phyloP scores from a whole-genome alignment of 2,797 vertebrate genomes.

The Otus scops region DNA sequence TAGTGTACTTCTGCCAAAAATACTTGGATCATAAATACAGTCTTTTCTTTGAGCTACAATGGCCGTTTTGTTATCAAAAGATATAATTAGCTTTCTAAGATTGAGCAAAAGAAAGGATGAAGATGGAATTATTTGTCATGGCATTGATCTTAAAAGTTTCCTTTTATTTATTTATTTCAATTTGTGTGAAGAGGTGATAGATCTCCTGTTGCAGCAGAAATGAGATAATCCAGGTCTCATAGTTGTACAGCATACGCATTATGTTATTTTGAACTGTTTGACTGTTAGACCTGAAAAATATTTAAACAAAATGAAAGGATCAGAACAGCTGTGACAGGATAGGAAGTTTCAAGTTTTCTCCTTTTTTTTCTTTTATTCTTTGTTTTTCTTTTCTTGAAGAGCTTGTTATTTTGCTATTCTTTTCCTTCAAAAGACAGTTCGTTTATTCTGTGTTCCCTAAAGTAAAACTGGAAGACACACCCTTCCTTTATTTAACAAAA shows the following conservation, averaged over 20 bases:
- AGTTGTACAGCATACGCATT: neutral
- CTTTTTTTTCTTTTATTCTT: neutral
- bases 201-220: neutral
- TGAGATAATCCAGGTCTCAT: neutral
- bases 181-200: neutral
- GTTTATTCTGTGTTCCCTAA: neutral
- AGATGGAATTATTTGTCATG: neutral
- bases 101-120: neutral
- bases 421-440: neutral
- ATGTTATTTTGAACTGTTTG: conserved; percentile 17
- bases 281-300: neutral
- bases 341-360: neutral
- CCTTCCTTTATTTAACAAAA: neutral
- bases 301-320: conserved; percentile 6
- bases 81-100: neutral
- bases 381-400: neutral
- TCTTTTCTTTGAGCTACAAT: neutral
- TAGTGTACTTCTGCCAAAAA: neutral
- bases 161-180: neutral
- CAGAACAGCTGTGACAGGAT: conserved; percentile 1
- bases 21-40: neutral
- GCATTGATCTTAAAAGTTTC: neutral
- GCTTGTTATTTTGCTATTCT: neutral
- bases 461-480: neutral
- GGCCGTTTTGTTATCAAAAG: neutral